Base-by-base conservation (phyloP, 2,113 vertebrate genomes). In the Phalacrocorax pelagicus region DNA sequence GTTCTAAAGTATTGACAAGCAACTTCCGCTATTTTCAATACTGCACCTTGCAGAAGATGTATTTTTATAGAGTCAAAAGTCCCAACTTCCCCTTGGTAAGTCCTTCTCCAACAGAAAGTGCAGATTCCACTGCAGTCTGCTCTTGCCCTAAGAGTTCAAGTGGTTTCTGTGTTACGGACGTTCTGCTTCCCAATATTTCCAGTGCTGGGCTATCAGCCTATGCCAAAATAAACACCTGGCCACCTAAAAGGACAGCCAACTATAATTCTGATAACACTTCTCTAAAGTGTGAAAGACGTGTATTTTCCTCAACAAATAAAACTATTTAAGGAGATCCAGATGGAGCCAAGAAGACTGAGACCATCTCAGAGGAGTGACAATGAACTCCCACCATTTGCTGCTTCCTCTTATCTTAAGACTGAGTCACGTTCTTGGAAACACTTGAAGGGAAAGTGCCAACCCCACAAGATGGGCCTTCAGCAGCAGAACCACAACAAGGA, bases 401-500 rank as follows among this genome's bases (percentile, higher is more conserved):
- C 88, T 89, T 93, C 86, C 72, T 61, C 73, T 90, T 88, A 30
- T 29, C 30, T 79, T 79, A 87, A 72, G 52, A 81, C 65, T 54
- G 66, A 95, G 86, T 82, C 61, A 82, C 54, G 81, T 85, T 95
- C 95, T 95, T 95, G 92, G 92, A 94, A 97, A 89, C 81, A 84
- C 91, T 94, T 94, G 83, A 89, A 95, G 94, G 83, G 86, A 97
- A 96, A 97, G 94, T 32, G 1, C 84, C 94, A 87, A 65, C 89
- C 85, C 49, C 92, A 87, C 86, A 94, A 94, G 96, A 94, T 65
- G 6, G 94, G 89, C 87, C 26, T 2, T 44, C 58, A 94, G 84
- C 46, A 89, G 92, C 86, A 95, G 96, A 97, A 95, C 92, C 94
- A 94, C 96, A 93, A 93, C 95, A 94, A 95, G 96, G 92, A 97